phyloP scores from a whole-genome alignment of 1,140 invertebrate genomes.

The Harpegnathos saltator region DNA sequence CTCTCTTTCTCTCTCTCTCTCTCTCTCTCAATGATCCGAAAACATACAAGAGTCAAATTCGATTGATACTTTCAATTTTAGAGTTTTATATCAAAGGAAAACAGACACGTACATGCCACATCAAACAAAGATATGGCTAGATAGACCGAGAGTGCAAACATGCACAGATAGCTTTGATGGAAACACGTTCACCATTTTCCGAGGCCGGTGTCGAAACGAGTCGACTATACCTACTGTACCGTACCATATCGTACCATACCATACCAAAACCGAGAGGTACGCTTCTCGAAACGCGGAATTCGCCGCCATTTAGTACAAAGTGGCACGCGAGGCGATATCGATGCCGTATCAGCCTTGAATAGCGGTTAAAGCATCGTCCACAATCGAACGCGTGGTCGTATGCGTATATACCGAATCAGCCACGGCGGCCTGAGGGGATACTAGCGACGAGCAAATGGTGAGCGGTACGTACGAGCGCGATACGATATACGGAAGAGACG shows the following conservation, averaged over 20 bases:
- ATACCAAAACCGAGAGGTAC: conserved; percentile 22
- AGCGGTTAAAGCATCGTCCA: conserved; percentile 60
- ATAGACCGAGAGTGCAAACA: conserved; percentile 23
- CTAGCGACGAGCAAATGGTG: conserved; percentile 31
- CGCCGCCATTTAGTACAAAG: conserved; percentile 36
- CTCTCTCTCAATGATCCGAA: conserved; percentile 16
- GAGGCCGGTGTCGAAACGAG: neutral
- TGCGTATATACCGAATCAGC: conserved; percentile 52
- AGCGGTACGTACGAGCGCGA: no score
- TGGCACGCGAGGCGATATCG: conserved; percentile 52
- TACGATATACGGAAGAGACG: conserved; percentile 53
- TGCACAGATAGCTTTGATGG: conserved; percentile 26
- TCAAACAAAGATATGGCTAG: conserved; percentile 41
- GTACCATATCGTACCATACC: no score
- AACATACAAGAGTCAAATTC: conserved; percentile 34
- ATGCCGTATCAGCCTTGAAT: conserved; percentile 60
- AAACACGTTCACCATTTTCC: conserved; percentile 41
- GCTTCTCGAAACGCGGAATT: conserved; percentile 49
- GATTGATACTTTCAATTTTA: conserved; percentile 37
- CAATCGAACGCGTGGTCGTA: conserved; percentile 25
- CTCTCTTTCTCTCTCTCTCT: no score
- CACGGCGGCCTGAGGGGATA: neutral
- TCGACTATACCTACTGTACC: neutral
- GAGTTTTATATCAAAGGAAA: conserved; percentile 33
- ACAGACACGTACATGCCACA: neutral